Evolutionary conservation across 2,888 invertebrate species (phyloP).

Genomic region (Andrena bicolor): DNA sequence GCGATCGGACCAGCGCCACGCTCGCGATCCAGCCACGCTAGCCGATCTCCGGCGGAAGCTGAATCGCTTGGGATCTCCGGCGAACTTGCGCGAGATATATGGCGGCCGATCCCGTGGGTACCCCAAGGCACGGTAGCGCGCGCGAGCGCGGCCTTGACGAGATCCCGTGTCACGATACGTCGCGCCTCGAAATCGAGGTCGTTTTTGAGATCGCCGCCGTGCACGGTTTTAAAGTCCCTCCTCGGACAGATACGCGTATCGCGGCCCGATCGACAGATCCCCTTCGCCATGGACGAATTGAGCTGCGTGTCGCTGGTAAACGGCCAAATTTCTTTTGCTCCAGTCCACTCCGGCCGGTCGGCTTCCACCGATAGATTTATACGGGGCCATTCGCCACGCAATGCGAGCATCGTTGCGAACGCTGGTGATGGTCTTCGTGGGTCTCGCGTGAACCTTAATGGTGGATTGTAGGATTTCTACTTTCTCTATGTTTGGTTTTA

Average conservation of each 20-base stretch:
- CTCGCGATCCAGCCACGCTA: not conserved
- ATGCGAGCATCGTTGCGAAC: not conserved
- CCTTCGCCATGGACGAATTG: constrained; percentile 28
- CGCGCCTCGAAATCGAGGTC: constrained; percentile 63
- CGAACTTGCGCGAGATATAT: constrained; percentile 34
- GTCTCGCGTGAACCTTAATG: not conserved
- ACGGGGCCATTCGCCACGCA: not conserved
- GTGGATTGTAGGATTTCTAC: not conserved
- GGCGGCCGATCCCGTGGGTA: constrained; percentile 58
- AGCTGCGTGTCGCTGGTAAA: constrained; percentile 34
- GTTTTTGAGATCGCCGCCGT: constrained; percentile 56
- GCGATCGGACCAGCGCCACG: not conserved
- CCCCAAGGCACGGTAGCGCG: constrained; percentile 46
- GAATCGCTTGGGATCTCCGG: not conserved
- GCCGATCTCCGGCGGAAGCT: not conserved
- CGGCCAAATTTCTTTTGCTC: not conserved
- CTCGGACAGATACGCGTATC: constrained; percentile 41
- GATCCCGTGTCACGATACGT: constrained; percentile 61
- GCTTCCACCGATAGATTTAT: constrained; percentile 15
- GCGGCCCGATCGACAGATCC: constrained; percentile 42
- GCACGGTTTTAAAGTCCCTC: constrained; percentile 12
- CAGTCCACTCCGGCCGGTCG: not conserved
- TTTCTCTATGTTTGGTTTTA: too few relatives aligned
- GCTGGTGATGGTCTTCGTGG: not conserved
- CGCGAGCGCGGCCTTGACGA: constrained; percentile 58